Conservation (phyloP, 1,140 invertebrate genomes). For the Drosophila insularis region DNA sequence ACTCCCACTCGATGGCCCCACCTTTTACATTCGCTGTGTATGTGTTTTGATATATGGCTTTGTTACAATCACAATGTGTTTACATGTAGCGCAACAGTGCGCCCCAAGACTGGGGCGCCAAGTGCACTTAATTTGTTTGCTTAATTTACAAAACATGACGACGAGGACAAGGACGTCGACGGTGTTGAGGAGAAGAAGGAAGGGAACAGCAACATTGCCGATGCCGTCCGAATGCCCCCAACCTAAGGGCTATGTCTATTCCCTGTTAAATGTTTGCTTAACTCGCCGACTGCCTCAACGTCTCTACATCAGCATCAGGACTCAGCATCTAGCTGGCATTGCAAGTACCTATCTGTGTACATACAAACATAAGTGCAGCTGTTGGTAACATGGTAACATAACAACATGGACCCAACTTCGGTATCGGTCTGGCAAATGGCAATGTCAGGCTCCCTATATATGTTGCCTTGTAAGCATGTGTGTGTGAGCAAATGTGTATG, state of each 20-base stretch:
- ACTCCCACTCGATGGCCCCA: background rate
- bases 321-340: slow-evolving; percentile 22
- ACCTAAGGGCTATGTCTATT: slow-evolving; percentile 18
- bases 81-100: slow-evolving; percentile 62
- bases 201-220: background rate
- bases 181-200: background rate
- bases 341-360: slow-evolving; percentile 24
- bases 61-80: slow-evolving; percentile 79
- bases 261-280: slow-evolving; percentile 14
- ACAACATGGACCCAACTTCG: slow-evolving; percentile 49
- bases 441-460: slow-evolving; percentile 6
- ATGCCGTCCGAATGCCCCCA: background rate
- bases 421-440: slow-evolving; percentile 17
- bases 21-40: slow-evolving; percentile 7
- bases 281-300: slow-evolving; percentile 44
- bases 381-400: slow-evolving; percentile 37
- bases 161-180: slow-evolving; percentile 29
- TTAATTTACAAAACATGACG: slow-evolving; percentile 80
- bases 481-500: background rate
- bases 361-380: slow-evolving; percentile 41
- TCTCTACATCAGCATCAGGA: slow-evolving; percentile 29
- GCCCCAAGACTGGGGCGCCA: slow-evolving; percentile 57
- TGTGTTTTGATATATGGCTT: slow-evolving; percentile 70
- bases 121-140: slow-evolving; percentile 82
- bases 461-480: background rate